These are phyloP conservation scores for Drosophila baimaii DNA, from an alignment of 1,140 invertebrate genomes.

Conservation along the genomic window DNA sequence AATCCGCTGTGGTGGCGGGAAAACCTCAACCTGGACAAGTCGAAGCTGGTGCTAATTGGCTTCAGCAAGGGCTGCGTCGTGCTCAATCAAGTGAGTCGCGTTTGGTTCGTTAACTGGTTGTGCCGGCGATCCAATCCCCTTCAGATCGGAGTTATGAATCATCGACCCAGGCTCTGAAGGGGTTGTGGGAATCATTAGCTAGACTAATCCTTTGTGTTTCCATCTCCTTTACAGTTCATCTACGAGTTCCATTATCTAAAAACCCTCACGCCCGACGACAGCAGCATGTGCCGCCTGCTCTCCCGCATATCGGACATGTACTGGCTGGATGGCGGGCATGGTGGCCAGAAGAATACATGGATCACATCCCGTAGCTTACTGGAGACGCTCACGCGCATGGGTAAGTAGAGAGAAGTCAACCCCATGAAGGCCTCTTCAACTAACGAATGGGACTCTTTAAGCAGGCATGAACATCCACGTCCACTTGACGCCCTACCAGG, in stretches of 20 bases:
- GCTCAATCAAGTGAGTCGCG: constrained; percentile 89
- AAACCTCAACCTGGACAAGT: constrained; percentile 85
- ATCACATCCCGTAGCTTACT: constrained; percentile 90
- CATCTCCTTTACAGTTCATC: constrained; percentile 85
- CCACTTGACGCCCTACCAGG: constrained; percentile 94
- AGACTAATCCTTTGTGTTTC: neutral
- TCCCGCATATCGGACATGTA: constrained; percentile 89
- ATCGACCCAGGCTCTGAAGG: neutral
- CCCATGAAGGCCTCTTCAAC: neutral
- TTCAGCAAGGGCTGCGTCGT: constrained; percentile 97
- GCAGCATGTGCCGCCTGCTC: constrained; percentile 86
- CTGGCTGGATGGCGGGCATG: constrained; percentile 95
- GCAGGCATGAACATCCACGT: constrained; percentile 87
- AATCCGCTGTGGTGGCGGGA: constrained; percentile 85
- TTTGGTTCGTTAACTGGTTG: constrained; percentile 79
- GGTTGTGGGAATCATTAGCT: neutral
- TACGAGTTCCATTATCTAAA: constrained; percentile 92
- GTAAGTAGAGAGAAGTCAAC: constrained; percentile 61
- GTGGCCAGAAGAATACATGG: constrained; percentile 93
- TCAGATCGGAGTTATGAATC: neutral
- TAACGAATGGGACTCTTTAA: constrained; percentile 23
- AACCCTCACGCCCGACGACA: constrained; percentile 87
- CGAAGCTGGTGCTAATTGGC: constrained; percentile 88
- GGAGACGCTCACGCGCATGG: constrained; percentile 88
- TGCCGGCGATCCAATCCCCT: constrained; percentile 1